Base-by-base conservation (phyloP, 2,113 vertebrate species). In the Xiphophorus hellerii region DNA sequence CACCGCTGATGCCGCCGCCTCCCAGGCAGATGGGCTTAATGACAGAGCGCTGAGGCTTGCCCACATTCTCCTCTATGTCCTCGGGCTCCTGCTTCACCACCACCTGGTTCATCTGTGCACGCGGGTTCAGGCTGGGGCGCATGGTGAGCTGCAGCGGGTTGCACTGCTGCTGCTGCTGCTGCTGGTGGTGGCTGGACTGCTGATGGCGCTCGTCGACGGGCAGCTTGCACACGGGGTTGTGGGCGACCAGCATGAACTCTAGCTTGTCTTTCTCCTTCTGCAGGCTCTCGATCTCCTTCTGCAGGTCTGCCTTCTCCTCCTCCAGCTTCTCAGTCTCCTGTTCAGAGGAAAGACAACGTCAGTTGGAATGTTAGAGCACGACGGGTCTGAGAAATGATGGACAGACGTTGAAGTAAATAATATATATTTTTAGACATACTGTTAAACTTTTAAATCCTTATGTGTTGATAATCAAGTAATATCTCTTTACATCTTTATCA, bases 231-330 rank as follows among this genome's bases (percentile, higher is more conserved):
- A 97, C 93, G 0, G 98, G 97, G 73, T 97, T 96, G 51, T 99
- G 98, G 73, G 98, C 98, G 30, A 99, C 97, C 84, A 99, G 86
- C 97, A 99, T 98, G 93, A 99, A 99, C 86, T 99, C 97, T 92
- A 99, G 93, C 93, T 98, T 99, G 88, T 99, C 98, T 82, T 99
- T 99, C 93, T 99, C 98, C 77, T 99, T 99, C 93, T 98, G 97
- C 73, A 99, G 92, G 69, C 90, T 96, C 30, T 98, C 97, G 0
- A 99, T 99, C 93, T 99, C 98, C 28, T 99, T 99, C 92, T 99
- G 98, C 82, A 99, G 92, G 62, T 97, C 96, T 0, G 98, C 96
- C 76, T 99, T 99, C 80, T 99, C 98, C 70, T 99, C 97, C 87
- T 99, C 98, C 86, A 99, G 94, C 86, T 98, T 97, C 89, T 99